Base-by-base conservation (phyloP, 1,140 invertebrate species). In the Papilio xuthus region DNA sequence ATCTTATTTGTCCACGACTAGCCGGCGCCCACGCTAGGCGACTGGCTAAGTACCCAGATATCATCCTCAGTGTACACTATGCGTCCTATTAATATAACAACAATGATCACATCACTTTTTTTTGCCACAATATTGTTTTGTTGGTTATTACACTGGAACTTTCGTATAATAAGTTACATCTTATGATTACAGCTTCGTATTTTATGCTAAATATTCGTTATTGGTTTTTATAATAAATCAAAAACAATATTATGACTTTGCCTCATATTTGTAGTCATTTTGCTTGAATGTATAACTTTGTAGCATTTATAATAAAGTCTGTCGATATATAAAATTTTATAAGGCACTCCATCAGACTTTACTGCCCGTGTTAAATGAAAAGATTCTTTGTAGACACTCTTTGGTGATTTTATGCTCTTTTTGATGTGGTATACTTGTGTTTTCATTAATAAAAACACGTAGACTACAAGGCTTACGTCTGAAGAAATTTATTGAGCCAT, bases 311-410 rank as follows among this genome's bases (percentile, higher is more conserved):
- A 42, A 28, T 76, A 63, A 20, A 20, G 37, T 76, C 12, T 32
- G 18, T 63, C 63, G 50, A 26, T 75, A 56, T 76, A 56, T 75
- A 56, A 60, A 60, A 60, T 41, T 42, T 76, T 76, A 41, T 76
- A 76, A 37, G 28, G 32, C 42, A n/a, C 50, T 76, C 56, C n/a
- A 15, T 60, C n/a, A 74, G 47, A 37, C 8, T 76, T 76, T 60
- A 76, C 28, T 41, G 28, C 73, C 50, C 2, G 73, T 37, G 26
- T 10, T 76, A 50, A 60, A 60, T 56, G 73, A 76, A 60, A 63
- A 76, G 53, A 26, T 42, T 23, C 70, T 72, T 72, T 44, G 41
- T 72, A 47, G 70, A 26, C 37, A 42, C 70, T 63, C 60, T 23
- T 72, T 20, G 20, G 20, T 26, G n/a, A 72, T 72, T 72, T 72